phyloP scores from a whole-genome alignment of 1,140 invertebrate genomes.

The Luehdorfia chinensis region DNA sequence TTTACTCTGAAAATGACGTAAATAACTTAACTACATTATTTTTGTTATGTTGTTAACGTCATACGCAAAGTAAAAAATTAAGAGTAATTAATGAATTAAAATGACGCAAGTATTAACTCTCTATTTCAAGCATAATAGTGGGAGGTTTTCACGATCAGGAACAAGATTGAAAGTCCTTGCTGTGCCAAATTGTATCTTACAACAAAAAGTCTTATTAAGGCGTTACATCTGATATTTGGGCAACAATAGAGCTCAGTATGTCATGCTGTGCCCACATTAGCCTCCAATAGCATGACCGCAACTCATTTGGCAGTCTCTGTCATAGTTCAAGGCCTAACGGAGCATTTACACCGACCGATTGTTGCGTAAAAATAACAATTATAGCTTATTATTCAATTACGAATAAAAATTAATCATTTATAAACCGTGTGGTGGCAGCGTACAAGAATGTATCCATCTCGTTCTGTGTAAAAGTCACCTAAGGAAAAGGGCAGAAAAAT shows the following conservation, averaged over 20 bases:
- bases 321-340: conserved; percentile 49
- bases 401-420: neutral
- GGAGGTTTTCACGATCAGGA: conserved; percentile 8
- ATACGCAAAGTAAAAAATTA: too few species aligned
- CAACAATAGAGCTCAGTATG: conserved; percentile 28
- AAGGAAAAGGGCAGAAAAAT: too few species aligned
- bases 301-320: conserved; percentile 34
- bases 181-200: conserved; percentile 16
- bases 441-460: too few species aligned
- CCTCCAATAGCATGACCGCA: conserved; percentile 36
- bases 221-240: conserved; percentile 27
- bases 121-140: neutral
- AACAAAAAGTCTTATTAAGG: conserved; percentile 25
- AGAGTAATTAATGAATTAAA: too few species aligned
- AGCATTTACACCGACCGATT: neutral
- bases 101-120: neutral
- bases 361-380: conserved; percentile 12
- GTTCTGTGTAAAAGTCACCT: too few species aligned
- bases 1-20: too few species aligned
- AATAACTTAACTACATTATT: too few species aligned
- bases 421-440: too few species aligned
- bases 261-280: conserved; percentile 39
- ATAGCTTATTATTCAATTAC: conserved; percentile 7
- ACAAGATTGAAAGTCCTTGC: conserved; percentile 28
- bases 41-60: too few species aligned